Evolutionary conservation across 2,888 invertebrate genomes (phyloP).

Genomic region (Alsophila aescularia): DNA sequence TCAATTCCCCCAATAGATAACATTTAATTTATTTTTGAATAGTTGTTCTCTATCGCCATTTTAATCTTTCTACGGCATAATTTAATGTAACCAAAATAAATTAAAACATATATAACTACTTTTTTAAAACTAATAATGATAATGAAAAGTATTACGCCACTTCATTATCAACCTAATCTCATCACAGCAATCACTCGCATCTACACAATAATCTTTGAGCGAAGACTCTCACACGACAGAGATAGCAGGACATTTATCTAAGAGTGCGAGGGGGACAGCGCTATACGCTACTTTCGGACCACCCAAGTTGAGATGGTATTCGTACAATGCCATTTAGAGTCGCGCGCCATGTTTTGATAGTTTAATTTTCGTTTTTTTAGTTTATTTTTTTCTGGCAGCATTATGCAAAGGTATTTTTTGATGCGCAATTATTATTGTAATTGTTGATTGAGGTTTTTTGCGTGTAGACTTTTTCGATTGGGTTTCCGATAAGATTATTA

Average conservation of each 20-base stretch:
- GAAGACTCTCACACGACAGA: constrained; percentile 32
- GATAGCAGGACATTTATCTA: constrained; percentile 28
- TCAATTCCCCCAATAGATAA: no score
- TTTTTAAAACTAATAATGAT: not conserved
- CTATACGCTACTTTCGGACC: constrained; percentile 59
- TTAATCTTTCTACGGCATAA: no score
- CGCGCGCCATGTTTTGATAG: constrained; percentile 65
- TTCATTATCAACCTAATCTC: constrained; percentile 5
- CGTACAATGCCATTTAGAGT: constrained; percentile 59
- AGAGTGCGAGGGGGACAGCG: constrained; percentile 46
- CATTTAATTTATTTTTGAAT: no score
- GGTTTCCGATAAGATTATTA: constrained; percentile 15
- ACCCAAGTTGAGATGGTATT: constrained; percentile 76
- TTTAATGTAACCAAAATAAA: not conserved
- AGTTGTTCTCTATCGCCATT: no score
- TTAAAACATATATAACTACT: not conserved
- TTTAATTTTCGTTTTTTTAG: constrained; percentile 51
- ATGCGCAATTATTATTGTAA: constrained; percentile 34
- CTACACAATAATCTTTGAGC: constrained; percentile 64
- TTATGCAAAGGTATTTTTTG: constrained; percentile 41
- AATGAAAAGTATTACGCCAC: not conserved
- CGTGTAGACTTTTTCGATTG: constrained; percentile 27
- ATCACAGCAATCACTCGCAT: constrained; percentile 15
- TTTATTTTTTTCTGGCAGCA: constrained; percentile 12
- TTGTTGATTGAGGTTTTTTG: constrained; percentile 33